phyloP scores from a whole-genome alignment of 2,888 invertebrate genomes.

The Seladonia tumulorum region DNA sequence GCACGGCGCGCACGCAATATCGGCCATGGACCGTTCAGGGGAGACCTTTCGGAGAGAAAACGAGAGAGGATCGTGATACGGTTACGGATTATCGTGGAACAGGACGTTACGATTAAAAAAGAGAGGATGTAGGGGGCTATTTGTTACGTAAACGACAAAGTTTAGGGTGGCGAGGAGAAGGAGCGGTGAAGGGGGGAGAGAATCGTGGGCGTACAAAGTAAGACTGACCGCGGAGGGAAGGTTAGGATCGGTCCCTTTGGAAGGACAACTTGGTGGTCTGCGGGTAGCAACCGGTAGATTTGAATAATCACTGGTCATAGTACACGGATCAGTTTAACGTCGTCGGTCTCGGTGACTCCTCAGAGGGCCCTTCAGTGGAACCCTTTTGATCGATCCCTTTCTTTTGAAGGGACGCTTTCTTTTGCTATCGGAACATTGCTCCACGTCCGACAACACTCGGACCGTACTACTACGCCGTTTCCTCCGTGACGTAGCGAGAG shows the following conservation, averaged over 20 bases:
- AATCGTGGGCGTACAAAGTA: not conserved
- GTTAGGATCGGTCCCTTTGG: not conserved
- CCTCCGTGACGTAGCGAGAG: not conserved
- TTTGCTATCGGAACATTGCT: constrained; percentile 41
- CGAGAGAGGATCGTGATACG: constrained; percentile 15
- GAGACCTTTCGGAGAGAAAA: not conserved
- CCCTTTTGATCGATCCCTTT: constrained; percentile 18
- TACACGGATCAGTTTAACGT: not conserved
- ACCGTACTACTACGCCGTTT: constrained; percentile 43
- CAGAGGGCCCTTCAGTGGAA: not conserved
- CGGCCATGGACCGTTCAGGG: constrained; percentile 4
- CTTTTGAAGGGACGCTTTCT: constrained; percentile 9
- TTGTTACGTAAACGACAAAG: constrained; percentile 42
- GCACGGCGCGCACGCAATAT: constrained; percentile 30
- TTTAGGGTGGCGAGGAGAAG: constrained; percentile 27
- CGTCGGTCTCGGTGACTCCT: constrained; percentile 12
- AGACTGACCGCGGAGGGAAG: constrained; percentile 42
- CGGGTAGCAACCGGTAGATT: not conserved
- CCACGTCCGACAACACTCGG: constrained; percentile 37
- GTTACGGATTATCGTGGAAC: constrained; percentile 1
- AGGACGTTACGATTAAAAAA: not conserved
- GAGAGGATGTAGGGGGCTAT: constrained; percentile 48
- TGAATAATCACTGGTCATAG: not conserved
- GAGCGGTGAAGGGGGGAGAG: constrained; percentile 2
- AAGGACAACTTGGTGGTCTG: not conserved